phyloP scores from a whole-genome alignment of 2,888 invertebrate species.

The Shargacucullia verbasci region DNA sequence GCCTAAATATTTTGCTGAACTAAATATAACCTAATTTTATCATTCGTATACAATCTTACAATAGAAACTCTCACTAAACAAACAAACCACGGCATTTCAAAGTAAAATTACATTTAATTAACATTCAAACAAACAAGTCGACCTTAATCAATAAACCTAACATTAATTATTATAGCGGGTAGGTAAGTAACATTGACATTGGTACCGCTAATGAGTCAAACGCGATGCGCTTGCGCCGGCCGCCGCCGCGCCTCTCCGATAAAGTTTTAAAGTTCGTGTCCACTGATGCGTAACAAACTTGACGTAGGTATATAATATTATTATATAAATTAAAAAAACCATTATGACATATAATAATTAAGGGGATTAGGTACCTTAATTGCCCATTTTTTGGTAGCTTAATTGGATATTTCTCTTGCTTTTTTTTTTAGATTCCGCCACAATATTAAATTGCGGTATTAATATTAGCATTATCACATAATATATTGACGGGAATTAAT shows the following conservation, averaged over 20 bases:
- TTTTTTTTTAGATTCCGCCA: no score
- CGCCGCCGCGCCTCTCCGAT: slow-evolving; percentile 19
- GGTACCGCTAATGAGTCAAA: slow-evolving; percentile 68
- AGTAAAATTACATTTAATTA: slow-evolving; percentile 44
- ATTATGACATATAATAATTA: no score
- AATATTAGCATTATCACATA: no score
- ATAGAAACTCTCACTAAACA: slow-evolving; percentile 19
- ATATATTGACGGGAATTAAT: no score
- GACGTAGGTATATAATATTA: no score
- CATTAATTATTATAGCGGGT: slow-evolving; percentile 50
- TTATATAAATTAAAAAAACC: no score
- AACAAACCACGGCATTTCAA: slow-evolving; percentile 46
- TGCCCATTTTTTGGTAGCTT: no score
- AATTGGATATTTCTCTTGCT: no score
- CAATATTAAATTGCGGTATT: no score
- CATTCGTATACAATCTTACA: background rate
- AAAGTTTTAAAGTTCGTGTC: slow-evolving; percentile 23
- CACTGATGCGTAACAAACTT: slow-evolving; percentile 36
- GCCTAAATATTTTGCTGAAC: no score
- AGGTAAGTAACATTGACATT: slow-evolving; percentile 73
- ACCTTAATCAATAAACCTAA: slow-evolving; percentile 56
- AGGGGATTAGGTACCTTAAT: no score
- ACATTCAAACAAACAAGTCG: slow-evolving; percentile 44
- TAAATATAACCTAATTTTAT: no score
- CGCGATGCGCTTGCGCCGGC: slow-evolving; percentile 41